Evolutionary conservation across 2,113 vertebrate genomes (phyloP).

Genomic region (Origma solitaria): DNA sequence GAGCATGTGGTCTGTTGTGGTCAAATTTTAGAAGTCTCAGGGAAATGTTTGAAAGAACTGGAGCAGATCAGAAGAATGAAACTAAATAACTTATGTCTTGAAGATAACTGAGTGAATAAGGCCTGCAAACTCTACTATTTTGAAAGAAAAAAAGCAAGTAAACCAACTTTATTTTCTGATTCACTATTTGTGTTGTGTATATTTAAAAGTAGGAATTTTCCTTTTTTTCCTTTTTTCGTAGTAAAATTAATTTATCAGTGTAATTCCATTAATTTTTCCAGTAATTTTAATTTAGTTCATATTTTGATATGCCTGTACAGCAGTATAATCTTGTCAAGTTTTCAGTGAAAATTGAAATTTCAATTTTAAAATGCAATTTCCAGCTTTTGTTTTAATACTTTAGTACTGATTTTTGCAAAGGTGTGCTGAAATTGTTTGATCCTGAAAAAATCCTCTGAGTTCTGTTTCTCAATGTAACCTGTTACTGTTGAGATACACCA

Average conservation of each 20-base stretch:
- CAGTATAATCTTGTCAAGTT: background rate
- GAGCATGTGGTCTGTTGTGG: background rate
- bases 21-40: background rate
- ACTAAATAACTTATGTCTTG: background rate
- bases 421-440: background rate
- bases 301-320: background rate
- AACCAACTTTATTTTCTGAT: background rate
- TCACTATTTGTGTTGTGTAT: background rate
- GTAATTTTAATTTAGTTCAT: background rate
- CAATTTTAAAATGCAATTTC: background rate
- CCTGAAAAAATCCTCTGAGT: background rate
- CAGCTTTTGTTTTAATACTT: background rate
- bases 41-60: background rate
- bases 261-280: background rate
- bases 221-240: background rate
- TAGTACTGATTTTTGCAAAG: background rate
- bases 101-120: slow-evolving; percentile 21
- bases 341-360: background rate
- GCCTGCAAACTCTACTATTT: slow-evolving; percentile 1
- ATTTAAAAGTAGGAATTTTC: background rate
- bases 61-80: background rate
- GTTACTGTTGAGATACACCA: background rate
- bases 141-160: slow-evolving; percentile 9
- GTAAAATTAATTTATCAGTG: background rate
- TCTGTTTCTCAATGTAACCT: background rate